Evolutionary conservation across 2,113 vertebrate species (phyloP).

Genomic region (Nicator chloris): DNA sequence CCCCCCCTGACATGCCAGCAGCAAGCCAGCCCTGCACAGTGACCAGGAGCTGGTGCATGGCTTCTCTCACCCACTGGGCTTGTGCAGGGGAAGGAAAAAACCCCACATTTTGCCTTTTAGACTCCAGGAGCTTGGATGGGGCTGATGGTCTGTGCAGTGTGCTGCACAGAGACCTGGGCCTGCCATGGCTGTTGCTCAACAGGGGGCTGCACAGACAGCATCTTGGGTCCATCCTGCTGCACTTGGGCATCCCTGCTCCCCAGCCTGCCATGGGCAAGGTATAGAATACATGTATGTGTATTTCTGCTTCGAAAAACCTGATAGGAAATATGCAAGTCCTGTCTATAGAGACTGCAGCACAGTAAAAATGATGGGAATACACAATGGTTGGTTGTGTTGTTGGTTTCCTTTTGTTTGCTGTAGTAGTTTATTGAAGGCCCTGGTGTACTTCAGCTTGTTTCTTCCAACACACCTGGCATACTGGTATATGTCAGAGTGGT

Average conservation of each 20-base stretch:
- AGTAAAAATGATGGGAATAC: background rate
- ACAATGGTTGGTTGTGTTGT: accelerated
- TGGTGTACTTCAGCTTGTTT: background rate
- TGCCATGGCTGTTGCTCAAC: background rate
- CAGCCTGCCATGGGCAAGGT: background rate
- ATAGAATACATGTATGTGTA: accelerated
- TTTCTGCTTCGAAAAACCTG: background rate
- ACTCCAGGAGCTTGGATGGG: background rate
- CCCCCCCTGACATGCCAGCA: background rate
- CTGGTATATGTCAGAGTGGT: too few relatives aligned
- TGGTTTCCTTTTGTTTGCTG: background rate
- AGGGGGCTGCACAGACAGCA: accelerated
- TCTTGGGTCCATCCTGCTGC: accelerated
- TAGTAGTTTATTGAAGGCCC: background rate
- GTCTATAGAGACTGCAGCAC: background rate
- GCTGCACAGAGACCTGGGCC: background rate
- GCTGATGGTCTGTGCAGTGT: accelerated
- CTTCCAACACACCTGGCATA: background rate
- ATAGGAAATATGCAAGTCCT: background rate
- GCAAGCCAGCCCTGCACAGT: background rate
- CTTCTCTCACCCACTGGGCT: background rate
- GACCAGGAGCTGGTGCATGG: background rate
- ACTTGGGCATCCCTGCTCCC: accelerated
- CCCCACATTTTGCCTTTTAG: background rate
- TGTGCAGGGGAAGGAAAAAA: background rate